phyloP scores from a whole-genome alignment of 2,797 vertebrate genomes.

The Oreochromis mossambicus region DNA sequence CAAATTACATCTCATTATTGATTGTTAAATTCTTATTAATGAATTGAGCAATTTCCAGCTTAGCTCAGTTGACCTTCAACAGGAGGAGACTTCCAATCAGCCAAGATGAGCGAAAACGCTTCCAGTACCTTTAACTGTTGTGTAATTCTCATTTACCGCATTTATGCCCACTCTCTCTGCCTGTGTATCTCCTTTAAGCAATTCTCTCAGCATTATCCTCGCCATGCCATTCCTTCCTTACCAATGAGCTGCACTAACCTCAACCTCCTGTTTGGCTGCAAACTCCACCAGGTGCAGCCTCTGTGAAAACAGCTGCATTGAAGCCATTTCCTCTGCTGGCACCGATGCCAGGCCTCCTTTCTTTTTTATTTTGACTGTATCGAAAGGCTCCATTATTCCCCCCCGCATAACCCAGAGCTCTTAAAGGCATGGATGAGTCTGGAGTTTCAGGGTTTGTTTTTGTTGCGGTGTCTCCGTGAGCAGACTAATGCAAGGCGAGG shows the following conservation, averaged over 20 bases:
- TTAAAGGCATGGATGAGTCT: conserved; percentile 33
- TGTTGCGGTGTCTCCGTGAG: conserved; percentile 51
- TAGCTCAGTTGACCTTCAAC: not conserved
- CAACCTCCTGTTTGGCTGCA: conserved; percentile 45
- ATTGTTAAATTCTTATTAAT: not conserved
- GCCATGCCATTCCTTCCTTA: conserved; percentile 11
- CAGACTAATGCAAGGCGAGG: conserved; percentile 60
- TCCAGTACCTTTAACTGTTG: not conserved
- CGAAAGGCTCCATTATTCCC: conserved; percentile 59
- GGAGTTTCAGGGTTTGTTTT: conserved; percentile 60
- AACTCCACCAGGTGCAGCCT: conserved; percentile 60
- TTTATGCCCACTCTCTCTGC: not conserved
- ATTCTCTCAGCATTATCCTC: conserved; percentile 6
- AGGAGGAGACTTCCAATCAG: not conserved
- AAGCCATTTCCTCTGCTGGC: conserved; percentile 52
- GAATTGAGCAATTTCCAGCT: not conserved
- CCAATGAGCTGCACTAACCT: conserved; percentile 51
- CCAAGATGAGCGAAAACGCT: not conserved
- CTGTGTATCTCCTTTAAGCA: not conserved
- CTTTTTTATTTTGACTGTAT: conserved; percentile 56
- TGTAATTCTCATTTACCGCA: not conserved
- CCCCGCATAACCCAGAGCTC: conserved; percentile 28
- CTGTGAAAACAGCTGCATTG: conserved; percentile 67
- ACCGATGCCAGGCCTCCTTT: conserved; percentile 31
- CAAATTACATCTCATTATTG: not conserved